Conservation (phyloP, 2,113 vertebrate genomes). For the Strigops habroptila region DNA sequence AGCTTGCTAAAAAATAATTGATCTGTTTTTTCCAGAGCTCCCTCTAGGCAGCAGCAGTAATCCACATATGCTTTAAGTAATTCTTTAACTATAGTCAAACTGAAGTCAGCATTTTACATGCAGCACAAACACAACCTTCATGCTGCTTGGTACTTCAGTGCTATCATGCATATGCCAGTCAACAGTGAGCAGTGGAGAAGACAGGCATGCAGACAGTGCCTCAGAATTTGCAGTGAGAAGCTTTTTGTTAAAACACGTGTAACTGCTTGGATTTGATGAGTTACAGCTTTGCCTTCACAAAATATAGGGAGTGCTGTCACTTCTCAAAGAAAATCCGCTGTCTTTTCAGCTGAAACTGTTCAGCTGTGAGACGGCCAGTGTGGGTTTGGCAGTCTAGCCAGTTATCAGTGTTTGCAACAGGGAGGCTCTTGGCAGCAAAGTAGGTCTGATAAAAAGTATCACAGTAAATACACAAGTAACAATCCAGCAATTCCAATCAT, state of each 20-base stretch:
- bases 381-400: not conserved
- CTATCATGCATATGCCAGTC: not conserved
- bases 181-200: not conserved
- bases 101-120: not conserved
- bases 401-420: not conserved
- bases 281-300: not conserved
- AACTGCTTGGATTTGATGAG: not conserved
- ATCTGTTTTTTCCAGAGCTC: not conserved
- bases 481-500: not conserved
- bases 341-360: not conserved
- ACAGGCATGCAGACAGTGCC: not conserved
- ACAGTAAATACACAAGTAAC: not conserved
- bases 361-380: not conserved
- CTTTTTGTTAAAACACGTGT: not conserved
- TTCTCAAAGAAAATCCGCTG: not conserved
- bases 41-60: slow-evolving; percentile 54
- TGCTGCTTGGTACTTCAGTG: not conserved
- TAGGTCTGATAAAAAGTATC: not conserved
- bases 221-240: not conserved
- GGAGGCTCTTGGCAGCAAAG: not conserved
- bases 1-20: not conserved
- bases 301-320: not conserved
- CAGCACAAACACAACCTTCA: not conserved
- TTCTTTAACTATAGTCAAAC: not conserved
- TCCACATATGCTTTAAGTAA: not conserved